Evolutionary conservation across 2,888 invertebrate genomes (phyloP), one percentile per base, ranked within the genome.

Genomic region (Agelastica alni): DNA sequence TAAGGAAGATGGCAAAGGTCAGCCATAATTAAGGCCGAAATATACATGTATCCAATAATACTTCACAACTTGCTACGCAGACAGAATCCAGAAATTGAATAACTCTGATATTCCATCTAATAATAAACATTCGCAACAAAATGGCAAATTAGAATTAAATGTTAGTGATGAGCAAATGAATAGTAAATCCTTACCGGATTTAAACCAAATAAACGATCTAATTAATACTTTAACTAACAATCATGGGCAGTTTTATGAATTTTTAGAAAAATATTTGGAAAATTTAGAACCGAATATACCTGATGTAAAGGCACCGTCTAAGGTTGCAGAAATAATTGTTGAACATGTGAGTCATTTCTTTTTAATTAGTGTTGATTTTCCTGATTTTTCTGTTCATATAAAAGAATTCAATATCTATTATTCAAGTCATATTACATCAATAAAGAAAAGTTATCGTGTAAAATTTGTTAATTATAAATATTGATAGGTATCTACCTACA

Each of bases 161-260:
- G 36, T 46, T 26, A 32, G 46, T 17, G 9, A 13, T 14, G 13
- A 36, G 20, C n/a, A 18, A 10, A 12, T 39, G 9, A 28, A 30
- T 18, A 36, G 53, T 22, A 57, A 58, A 9, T 52, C 60, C 26
- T 72, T 69, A 2, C 69, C 77, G 51, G 81, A 81, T 39, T 66
- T 82, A 54, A 75, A 77, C 47, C 85, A 87, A 75, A 77, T 90
- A 70, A 82, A 84, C 72, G 84, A 84, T 55, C 85, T 88, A 48
- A 87, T 91, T 79, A 82, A 84, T 69, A 85, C 86, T 72, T 80
- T 91, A 69, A 89, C 88, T 66, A 83, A 85, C 72, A 88, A 88
- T 80, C 91, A 91, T 42, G 91, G 89, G 64, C 85, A 86, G 71
- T 91, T 89, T 70, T 87, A 88, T 72, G 80, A 83, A 65, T 78